Percentiles rank a stretch among this genome's conserved stretches.
Evolutionary conservation across 2,888 invertebrate species (phyloP).

Genomic region (Globia sparganii): DNA sequence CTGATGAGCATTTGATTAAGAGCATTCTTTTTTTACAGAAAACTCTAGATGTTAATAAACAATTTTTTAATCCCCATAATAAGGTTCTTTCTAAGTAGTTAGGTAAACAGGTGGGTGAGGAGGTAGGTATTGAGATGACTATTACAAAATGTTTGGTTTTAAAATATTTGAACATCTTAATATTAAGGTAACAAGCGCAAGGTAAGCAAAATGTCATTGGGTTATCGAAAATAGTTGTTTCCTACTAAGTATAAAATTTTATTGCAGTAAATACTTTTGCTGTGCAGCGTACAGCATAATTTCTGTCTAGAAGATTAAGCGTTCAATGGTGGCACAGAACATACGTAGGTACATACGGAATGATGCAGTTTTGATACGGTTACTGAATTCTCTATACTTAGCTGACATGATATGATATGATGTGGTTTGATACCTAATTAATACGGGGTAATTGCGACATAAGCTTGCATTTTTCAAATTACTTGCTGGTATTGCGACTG

Average conservation of each 20-base stretch:
- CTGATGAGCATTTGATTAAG: not conserved
- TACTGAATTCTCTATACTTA: slow-evolving; percentile 39
- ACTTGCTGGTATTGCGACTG: slow-evolving; percentile 6
- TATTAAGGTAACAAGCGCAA: not conserved
- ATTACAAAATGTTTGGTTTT: not conserved
- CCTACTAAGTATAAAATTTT: not conserved
- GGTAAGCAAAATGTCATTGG: not conserved
- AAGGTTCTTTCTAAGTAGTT: not conserved
- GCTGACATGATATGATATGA: too few species aligned
- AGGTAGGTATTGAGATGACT: not conserved
- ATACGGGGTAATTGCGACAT: slow-evolving; percentile 13
- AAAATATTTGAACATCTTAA: not conserved
- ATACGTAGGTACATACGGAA: not conserved
- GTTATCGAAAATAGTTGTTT: not conserved
- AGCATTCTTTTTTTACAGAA: not conserved
- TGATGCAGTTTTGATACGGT: slow-evolving; percentile 45
- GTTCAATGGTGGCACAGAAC: slow-evolving; percentile 23
- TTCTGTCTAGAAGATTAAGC: slow-evolving; percentile 46
- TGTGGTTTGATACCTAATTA: slow-evolving; percentile 31
- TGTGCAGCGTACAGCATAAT: slow-evolving; percentile 29
- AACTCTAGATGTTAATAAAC: not conserved
- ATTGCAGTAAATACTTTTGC: slow-evolving; percentile 19
- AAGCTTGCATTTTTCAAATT: slow-evolving; percentile 43
- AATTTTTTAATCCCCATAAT: not conserved
- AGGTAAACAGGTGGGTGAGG: not conserved